phyloP scores from a whole-genome alignment of 2,888 invertebrate genomes.

The Arge pagana region DNA sequence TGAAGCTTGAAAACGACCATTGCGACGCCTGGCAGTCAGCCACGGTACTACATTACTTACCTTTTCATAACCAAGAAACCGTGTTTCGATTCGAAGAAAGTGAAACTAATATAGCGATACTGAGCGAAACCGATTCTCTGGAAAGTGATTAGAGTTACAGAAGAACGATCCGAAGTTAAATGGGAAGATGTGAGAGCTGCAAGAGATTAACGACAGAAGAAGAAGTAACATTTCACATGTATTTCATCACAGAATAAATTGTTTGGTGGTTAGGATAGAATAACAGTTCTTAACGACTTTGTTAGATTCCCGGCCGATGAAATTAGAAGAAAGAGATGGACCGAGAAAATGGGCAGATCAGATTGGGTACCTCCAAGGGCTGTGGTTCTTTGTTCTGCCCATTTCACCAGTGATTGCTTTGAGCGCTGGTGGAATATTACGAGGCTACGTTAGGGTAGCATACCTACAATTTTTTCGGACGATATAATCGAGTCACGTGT shows the following conservation, averaged over 20 bases:
- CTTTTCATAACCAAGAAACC: neutral
- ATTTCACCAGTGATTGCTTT: constrained; percentile 15
- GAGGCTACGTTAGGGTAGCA: constrained; percentile 6
- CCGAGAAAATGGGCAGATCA: constrained; percentile 3
- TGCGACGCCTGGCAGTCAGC: constrained; percentile 9
- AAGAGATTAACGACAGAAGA: constrained; percentile 8
- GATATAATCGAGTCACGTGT: neutral
- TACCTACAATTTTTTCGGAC: constrained; percentile 4
- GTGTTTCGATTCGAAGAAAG: neutral
- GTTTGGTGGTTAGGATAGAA: constrained; percentile 1
- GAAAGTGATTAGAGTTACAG: neutral
- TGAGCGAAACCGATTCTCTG: neutral
- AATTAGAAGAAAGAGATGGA: constrained; percentile 3
- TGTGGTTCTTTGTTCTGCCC: constrained; percentile 4
- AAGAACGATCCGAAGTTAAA: constrained; percentile 5
- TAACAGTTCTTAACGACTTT: constrained; percentile 1
- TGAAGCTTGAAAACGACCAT: neutral
- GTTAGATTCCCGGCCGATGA: constrained; percentile 3
- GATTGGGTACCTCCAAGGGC: neutral
- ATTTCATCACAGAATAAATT: constrained; percentile 1
- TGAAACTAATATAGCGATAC: neutral
- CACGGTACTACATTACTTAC: constrained; percentile 5
- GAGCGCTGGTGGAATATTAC: constrained; percentile 15
- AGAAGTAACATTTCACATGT: constrained; percentile 9
- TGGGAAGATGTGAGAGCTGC: constrained; percentile 9